These are phyloP conservation scores for Bambusicola thoracicus DNA, from an alignment of 2,113 vertebrate genomes.

Conservation along the genomic window DNA sequence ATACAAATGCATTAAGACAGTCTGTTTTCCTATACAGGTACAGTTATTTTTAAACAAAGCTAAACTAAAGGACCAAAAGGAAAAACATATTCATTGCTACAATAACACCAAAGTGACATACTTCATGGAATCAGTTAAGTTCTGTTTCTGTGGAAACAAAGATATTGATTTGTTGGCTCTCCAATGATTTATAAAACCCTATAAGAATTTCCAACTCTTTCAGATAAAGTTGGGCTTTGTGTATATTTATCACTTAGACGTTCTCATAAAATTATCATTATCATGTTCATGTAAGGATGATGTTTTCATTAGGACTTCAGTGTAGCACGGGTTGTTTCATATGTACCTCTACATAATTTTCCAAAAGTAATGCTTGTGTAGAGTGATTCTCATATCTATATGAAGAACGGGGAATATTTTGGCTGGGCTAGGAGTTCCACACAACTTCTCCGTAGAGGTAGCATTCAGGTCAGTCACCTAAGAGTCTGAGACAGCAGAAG, in stretches of 20 bases:
- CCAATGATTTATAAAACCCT: neutral
- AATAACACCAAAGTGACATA: neutral
- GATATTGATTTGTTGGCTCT: neutral
- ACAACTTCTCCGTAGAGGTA: neutral
- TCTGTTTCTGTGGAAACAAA: neutral
- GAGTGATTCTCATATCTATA: neutral
- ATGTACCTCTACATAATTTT: neutral
- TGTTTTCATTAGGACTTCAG: neutral
- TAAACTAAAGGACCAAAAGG: neutral
- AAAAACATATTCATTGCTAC: neutral
- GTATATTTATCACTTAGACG: neutral
- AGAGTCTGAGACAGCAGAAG: neutral
- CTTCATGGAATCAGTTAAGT: neutral
- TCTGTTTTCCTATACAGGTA: neutral
- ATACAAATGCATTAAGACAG: neutral
- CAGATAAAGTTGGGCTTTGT: neutral
- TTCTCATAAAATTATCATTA: neutral
- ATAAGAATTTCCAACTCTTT: neutral
- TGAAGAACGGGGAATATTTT: neutral
- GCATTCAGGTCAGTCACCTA: too few relatives aligned
- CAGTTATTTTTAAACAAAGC: conserved; percentile 4
- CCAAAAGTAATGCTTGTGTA: neutral
- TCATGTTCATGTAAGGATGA: neutral
- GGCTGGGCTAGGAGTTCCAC: neutral
- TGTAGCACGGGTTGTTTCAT: neutral